Percentiles rank a stretch among this genome's conserved stretches.
phyloP scores from a whole-genome alignment of 2,888 invertebrate species.

The Eucera pruinosa region DNA sequence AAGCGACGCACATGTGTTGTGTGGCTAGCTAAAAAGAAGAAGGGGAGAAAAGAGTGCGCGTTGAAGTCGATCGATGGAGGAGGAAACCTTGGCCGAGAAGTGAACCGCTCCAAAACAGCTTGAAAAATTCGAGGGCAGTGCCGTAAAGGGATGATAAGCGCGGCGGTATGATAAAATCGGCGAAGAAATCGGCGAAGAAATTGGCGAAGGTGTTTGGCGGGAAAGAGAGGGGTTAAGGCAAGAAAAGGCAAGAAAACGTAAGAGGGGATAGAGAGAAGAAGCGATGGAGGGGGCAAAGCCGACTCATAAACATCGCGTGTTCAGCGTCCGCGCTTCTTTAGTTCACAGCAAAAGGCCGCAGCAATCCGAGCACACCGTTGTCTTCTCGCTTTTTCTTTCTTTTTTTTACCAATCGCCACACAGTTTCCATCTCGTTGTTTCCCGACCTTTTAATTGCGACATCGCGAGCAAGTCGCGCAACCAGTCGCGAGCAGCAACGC shows the following conservation, averaged over 20 bases:
- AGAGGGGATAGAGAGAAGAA: slow-evolving; percentile 36
- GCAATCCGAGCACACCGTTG: slow-evolving; percentile 39
- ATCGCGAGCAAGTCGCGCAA: no score
- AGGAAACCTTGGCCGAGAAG: neutral
- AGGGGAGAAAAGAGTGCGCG: neutral
- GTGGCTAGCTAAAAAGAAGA: neutral
- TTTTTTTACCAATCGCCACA: no score
- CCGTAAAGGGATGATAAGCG: neutral
- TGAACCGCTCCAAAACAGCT: neutral
- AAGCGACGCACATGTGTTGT: no score
- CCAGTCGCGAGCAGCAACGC: no score
- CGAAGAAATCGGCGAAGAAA: slow-evolving; percentile 44
- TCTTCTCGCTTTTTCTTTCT: neutral
- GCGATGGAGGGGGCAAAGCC: slow-evolving; percentile 51
- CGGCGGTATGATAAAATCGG: slow-evolving; percentile 31
- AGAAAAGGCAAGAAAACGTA: slow-evolving; percentile 29
- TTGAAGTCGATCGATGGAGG: no score
- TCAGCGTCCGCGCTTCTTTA: slow-evolving; percentile 69
- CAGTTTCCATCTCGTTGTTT: no score
- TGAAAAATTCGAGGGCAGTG: neutral
- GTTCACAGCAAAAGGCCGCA: slow-evolving; percentile 71
- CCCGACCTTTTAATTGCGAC: no score
- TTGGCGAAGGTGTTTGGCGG: slow-evolving; percentile 52
- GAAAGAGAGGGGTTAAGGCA: slow-evolving; percentile 36
- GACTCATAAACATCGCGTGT: slow-evolving; percentile 77